Evolutionary conservation across 2,797 vertebrate species (phyloP).

Genomic region (Harpagifer antarcticus): DNA sequence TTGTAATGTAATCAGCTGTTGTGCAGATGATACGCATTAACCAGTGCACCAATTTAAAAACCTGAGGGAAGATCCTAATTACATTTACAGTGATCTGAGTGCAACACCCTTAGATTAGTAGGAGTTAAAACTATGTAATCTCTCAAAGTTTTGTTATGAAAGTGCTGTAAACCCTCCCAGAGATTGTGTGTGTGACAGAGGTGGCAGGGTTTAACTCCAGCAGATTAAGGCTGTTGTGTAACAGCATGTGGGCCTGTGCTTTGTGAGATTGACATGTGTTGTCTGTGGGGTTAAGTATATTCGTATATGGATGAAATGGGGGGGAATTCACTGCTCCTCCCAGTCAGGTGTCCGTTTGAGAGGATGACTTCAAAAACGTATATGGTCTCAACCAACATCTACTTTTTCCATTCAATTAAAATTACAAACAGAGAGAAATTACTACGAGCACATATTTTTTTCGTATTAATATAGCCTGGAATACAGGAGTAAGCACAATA

Average conservation of each 20-base stretch:
- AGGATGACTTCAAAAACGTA: neutral
- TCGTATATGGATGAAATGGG: constrained; percentile 10
- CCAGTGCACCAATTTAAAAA: neutral
- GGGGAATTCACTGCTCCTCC: constrained; percentile 10
- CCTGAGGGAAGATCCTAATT: neutral
- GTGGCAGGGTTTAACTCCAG: constrained; percentile 43
- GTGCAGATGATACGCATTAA: neutral
- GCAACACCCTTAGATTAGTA: neutral
- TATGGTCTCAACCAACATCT: neutral
- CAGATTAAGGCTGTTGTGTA: constrained; percentile 63
- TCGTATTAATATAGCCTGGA: neutral
- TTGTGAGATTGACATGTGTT: constrained; percentile 49
- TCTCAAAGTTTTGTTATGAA: neutral
- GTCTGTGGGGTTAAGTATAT: constrained; percentile 32
- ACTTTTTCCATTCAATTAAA: neutral
- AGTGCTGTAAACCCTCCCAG: constrained; percentile 4
- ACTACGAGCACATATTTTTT: neutral
- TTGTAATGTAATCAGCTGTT: neutral
- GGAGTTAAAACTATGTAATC: neutral
- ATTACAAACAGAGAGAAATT: neutral
- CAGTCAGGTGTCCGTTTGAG: neutral
- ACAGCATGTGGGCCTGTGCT: constrained; percentile 40
- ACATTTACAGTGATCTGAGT: constrained; percentile 3
- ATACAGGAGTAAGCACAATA: neutral
- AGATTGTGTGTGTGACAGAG: constrained; percentile 3